Base-by-base conservation (phyloP, 2,113 vertebrate species). In the Hystrix cristata region DNA sequence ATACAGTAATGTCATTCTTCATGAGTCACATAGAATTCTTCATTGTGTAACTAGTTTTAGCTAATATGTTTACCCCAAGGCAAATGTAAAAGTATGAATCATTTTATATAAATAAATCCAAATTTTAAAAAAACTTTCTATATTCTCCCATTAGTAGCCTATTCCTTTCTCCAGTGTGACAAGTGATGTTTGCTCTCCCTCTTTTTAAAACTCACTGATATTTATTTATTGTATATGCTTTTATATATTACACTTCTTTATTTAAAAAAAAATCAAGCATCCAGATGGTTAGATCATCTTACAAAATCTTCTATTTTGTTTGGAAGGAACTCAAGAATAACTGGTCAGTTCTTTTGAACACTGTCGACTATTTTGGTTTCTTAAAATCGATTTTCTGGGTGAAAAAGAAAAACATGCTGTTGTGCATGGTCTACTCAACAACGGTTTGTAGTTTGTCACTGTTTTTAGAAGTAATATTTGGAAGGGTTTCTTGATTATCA, bases 311-410 rank as follows among this genome's bases (percentile, higher is more conserved):
- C 78, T 57, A 86, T 71, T 94, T 96, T 95, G 69, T 96, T 81
- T 95, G 64, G 64, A 91, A 71, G 53, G 69, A 59, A 48, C 27
- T 86, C 27, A 59, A 27, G 79, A 23, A 80, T 60, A 76, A 62
- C 51, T 65, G 62, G 15, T 82, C 87, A 84, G 78, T 93, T 94
- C 90, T 90, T 97, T 78, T 76, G 69, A 93, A 96, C 62, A 92
- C 65, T 25, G 43, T 60, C 91, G 84, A 94, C 78, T 87, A 93
- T 31, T 83, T 53, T 88, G 71, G 2, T 38, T 71, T 91, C 83
- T 92, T 93, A 18, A 87, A 96, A 87, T 87, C 95, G 84, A 94
- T 88, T 93, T 96, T 87, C 48, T 93, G 95, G 76, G 78, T 69
- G 88, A 59, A 95, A 90, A 74, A 93, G 65, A 92, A 88, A 53